Percentiles rank a stretch among this genome's conserved stretches.
These are phyloP conservation scores for Helarctos malayanus DNA, from an alignment of 2,797 vertebrate species.

Conservation along the genomic window DNA sequence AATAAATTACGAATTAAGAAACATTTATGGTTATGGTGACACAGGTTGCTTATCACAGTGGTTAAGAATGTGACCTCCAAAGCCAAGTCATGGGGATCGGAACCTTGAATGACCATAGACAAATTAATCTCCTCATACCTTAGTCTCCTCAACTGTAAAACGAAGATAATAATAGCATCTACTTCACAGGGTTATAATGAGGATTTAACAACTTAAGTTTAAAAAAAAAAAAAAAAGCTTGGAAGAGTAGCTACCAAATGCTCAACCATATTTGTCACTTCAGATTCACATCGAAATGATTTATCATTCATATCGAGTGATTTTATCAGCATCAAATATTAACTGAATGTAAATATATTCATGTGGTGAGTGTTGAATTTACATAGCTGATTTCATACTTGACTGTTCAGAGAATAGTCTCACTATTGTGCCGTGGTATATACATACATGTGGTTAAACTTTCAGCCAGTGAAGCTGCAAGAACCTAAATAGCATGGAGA, in stretches of 20 bases:
- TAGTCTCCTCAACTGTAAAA: not conserved
- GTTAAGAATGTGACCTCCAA: conserved; percentile 50
- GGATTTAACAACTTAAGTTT: conserved; percentile 38
- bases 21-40: not conserved
- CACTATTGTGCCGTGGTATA: not conserved
- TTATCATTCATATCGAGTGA: not conserved
- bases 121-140: not conserved
- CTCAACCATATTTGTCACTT: not conserved
- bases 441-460: not conserved
- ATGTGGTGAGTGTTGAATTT: not conserved
- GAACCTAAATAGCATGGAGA: not conserved
- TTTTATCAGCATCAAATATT: not conserved
- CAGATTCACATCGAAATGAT: not conserved
- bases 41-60: not conserved
- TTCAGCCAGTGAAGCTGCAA: not conserved
- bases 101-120: not conserved
- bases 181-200: not conserved
- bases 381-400: not conserved
- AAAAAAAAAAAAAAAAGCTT: not conserved
- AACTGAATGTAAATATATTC: not conserved
- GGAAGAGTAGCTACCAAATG: not conserved
- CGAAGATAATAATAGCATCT: not conserved
- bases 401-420: not conserved
- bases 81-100: not conserved
- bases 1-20: conserved; percentile 55